A percentile compares a stretch with the other conserved stretches of the same genome.
Conservation (phyloP, 1,140 invertebrate genomes). For the Choristoneura fumiferana region DNA sequence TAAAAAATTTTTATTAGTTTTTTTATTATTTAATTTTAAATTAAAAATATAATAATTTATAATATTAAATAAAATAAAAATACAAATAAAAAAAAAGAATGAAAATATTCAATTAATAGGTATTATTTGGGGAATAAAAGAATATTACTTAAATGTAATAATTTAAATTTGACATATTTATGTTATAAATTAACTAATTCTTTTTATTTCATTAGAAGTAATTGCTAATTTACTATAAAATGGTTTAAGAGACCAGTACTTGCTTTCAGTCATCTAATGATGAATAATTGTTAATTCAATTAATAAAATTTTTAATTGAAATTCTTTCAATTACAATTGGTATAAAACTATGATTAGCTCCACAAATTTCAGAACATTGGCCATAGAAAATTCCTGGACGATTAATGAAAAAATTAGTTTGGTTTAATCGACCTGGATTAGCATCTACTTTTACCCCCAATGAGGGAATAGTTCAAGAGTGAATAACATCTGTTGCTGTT, state of each 20-base stretch:
- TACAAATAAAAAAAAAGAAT: slow-evolving; percentile 72
- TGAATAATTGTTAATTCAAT: slow-evolving; percentile 78
- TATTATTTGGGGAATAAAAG: slow-evolving; percentile 79
- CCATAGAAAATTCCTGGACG: slow-evolving; percentile 82
- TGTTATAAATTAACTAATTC: slow-evolving; percentile 77
- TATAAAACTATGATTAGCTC: slow-evolving; percentile 87
- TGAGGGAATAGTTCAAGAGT: slow-evolving; percentile 82
- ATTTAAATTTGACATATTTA: slow-evolving; percentile 80
- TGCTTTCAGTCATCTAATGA: slow-evolving; percentile 82
- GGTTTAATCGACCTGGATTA: slow-evolving; percentile 83
- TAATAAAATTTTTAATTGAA: slow-evolving; percentile 76
- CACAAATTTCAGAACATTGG: slow-evolving; percentile 90
- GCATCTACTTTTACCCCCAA: slow-evolving; percentile 84
- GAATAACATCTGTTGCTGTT: slow-evolving; percentile 83
- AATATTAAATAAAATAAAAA: slow-evolving; percentile 75
- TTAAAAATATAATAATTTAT: slow-evolving; percentile 69
- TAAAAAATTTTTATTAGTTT: slow-evolving; percentile 44
- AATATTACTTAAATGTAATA: slow-evolving; percentile 77
- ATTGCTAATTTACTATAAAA: slow-evolving; percentile 76
- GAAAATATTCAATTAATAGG: slow-evolving; percentile 76
- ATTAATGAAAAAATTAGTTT: slow-evolving; percentile 79
- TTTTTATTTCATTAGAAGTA: slow-evolving; percentile 77
- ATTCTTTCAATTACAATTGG: slow-evolving; percentile 84
- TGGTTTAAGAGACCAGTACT: slow-evolving; percentile 79
- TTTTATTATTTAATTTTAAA: slow-evolving; percentile 42